Conservation (phyloP, 2,113 vertebrate genomes). For the Phalacrocorax aristotelis region DNA sequence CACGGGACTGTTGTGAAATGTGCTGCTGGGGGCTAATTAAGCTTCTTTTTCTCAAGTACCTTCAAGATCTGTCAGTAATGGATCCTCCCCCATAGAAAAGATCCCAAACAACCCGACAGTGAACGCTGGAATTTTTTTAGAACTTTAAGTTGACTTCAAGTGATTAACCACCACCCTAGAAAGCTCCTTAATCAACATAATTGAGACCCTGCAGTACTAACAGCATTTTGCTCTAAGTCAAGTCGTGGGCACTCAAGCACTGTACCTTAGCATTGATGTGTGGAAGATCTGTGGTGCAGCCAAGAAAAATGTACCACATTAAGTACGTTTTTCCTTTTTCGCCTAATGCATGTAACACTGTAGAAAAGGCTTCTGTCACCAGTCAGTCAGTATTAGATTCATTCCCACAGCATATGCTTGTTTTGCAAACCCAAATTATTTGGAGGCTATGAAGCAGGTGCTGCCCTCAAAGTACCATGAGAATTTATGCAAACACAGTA, state of each 20-base stretch:
- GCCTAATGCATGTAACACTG: not conserved
- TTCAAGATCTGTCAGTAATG: not conserved
- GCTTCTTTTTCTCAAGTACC: not conserved
- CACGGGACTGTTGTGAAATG: not conserved
- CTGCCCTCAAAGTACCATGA: not conserved
- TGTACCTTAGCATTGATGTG: accelerated
- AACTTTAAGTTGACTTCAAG: not conserved
- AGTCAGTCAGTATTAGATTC: not conserved
- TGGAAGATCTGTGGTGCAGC: not conserved
- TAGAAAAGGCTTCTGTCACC: not conserved
- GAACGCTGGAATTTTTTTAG: not conserved
- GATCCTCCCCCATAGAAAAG: not conserved
- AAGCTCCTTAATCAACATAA: not conserved
- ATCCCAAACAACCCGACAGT: not conserved
- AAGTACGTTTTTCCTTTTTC: not conserved
- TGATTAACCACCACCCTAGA: not conserved
- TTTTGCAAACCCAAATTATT: not conserved
- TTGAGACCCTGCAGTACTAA: not conserved
- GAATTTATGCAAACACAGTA: not conserved
- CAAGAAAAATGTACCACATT: not conserved
- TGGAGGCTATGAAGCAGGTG: not conserved
- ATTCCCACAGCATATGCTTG: not conserved
- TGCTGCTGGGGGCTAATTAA: not conserved
- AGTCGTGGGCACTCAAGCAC: not conserved
- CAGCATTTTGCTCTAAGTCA: not conserved